Evolutionary conservation across 2,797 vertebrate genomes (phyloP).

Genomic region (Urocyon cinereoargenteus): DNA sequence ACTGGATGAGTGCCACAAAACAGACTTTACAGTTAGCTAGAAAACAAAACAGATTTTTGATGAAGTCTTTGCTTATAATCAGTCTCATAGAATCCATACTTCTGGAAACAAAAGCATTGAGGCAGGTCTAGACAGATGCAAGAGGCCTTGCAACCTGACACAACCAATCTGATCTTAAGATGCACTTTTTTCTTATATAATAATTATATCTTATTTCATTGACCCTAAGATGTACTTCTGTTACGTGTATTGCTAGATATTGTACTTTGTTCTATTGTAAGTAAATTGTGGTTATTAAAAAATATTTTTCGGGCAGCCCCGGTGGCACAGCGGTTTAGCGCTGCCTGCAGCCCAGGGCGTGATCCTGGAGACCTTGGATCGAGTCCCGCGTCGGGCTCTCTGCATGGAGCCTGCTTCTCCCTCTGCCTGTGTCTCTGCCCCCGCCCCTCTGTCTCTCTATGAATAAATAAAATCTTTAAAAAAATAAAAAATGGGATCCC

Average conservation of each 20-base stretch:
- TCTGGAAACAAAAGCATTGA: not conserved
- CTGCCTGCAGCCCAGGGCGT: not conserved
- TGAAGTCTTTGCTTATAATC: not conserved
- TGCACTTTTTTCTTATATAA: not conserved
- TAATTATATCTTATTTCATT: not conserved
- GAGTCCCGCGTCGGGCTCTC: accelerated
- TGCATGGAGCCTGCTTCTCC: not conserved
- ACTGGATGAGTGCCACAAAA: constrained; percentile 95
- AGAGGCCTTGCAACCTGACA: not conserved
- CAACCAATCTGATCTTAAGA: not conserved
- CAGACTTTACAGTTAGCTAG: constrained; percentile 95
- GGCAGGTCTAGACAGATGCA: not conserved
- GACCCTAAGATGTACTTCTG: not conserved
- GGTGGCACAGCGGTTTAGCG: not conserved
- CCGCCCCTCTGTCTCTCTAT: not conserved
- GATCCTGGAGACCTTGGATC: not conserved
- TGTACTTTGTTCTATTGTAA: not conserved
- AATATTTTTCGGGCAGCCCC: not conserved
- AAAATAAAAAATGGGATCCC: not conserved
- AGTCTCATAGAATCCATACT: not conserved
- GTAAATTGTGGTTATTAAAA: not conserved
- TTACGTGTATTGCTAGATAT: not conserved
- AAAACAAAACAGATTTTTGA: constrained; percentile 58
- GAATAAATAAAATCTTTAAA: not conserved
- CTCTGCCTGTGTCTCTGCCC: not conserved